phyloP scores from a whole-genome alignment of 2,888 invertebrate species.

The Amblyteles armatorius region DNA sequence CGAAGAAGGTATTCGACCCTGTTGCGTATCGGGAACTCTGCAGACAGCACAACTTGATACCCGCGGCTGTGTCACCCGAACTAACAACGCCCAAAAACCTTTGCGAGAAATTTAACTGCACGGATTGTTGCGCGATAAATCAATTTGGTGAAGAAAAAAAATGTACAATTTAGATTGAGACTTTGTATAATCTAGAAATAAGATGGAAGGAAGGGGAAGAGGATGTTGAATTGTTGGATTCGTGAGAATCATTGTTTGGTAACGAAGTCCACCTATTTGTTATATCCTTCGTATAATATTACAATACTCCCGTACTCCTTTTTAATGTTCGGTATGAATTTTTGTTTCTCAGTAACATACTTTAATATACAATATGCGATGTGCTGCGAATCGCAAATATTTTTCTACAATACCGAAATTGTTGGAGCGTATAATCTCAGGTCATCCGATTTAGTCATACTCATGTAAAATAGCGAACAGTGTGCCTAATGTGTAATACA shows the following conservation, averaged over 20 bases:
- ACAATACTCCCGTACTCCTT: neutral
- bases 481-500: neutral
- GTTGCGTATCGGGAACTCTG: constrained; percentile 9
- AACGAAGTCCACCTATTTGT: neutral
- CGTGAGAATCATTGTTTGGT: neutral
- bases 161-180: neutral
- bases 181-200: neutral
- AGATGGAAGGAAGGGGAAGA: neutral
- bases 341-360: too few relatives aligned
- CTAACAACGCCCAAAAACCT: neutral
- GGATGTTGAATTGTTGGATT: neutral
- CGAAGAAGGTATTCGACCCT: constrained; percentile 15
- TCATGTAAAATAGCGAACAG: neutral
- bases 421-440: neutral
- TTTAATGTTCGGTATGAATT: too few relatives aligned
- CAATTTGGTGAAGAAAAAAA: neutral
- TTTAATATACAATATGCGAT: too few relatives aligned
- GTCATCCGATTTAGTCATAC: neutral
- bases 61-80: neutral
- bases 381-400: too few relatives aligned
- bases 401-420: too few relatives aligned
- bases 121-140: neutral
- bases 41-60: constrained; percentile 34
- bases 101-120: neutral
- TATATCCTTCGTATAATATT: neutral